Evolutionary conservation across 2,888 invertebrate species (phyloP).

Genomic region (Gymnosoma rotundatum): DNA sequence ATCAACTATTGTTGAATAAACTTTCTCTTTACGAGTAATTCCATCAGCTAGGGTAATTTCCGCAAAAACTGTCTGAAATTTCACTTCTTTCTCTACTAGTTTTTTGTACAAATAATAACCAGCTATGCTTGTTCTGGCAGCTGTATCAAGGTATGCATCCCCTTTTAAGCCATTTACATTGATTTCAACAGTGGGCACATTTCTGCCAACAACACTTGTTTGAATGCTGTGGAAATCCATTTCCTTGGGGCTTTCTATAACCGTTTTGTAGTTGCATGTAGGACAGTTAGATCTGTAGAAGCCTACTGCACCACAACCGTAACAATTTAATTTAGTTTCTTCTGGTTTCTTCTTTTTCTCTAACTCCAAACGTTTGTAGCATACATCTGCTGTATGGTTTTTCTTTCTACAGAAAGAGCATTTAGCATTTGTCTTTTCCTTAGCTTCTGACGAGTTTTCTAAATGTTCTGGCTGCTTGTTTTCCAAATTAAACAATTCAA

Average conservation of each 20-base stretch:
- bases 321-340: slow-evolving; percentile 34
- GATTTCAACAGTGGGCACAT: slow-evolving; percentile 63
- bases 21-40: slow-evolving; percentile 30
- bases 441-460: neutral
- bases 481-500: neutral
- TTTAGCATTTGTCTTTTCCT: neutral
- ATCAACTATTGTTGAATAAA: slow-evolving; percentile 42
- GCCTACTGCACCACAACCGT: slow-evolving; percentile 43
- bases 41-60: slow-evolving; percentile 65
- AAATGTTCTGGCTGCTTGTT: neutral
- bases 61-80: slow-evolving; percentile 54
- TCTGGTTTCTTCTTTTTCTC: slow-evolving; percentile 27
- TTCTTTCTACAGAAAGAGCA: slow-evolving; percentile 35
- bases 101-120: slow-evolving; percentile 53
- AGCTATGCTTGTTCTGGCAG: slow-evolving; percentile 66
- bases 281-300: slow-evolving; percentile 44
- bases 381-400: slow-evolving; percentile 43
- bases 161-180: slow-evolving; percentile 55
- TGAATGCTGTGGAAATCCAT: slow-evolving; percentile 39
- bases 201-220: slow-evolving; percentile 44
- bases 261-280: slow-evolving; percentile 36
- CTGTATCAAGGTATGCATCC: slow-evolving; percentile 63
- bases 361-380: slow-evolving; percentile 25
- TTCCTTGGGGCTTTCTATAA: slow-evolving; percentile 14
- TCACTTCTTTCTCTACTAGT: slow-evolving; percentile 31